Base-by-base conservation (phyloP, 2,888 invertebrate species). In the Agapostemon virescens region DNA sequence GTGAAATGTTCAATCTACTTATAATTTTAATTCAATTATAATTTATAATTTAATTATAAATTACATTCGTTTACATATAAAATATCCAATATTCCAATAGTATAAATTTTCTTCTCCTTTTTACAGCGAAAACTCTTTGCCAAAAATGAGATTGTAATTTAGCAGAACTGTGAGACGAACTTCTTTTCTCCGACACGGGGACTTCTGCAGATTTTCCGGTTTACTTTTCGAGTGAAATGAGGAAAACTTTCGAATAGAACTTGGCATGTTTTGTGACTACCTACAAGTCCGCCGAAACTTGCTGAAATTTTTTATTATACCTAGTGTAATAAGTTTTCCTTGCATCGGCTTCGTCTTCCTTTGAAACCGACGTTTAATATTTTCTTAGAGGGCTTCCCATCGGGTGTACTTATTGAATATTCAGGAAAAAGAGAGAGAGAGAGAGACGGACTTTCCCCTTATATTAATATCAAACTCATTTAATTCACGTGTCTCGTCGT, bases 211-310 rank as follows among this genome's bases (percentile, higher is more conserved):
- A 71, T 77, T 77, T 75, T 33, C 67, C 49, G 23, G 66, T 71
- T 67, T 63, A 70, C 73, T 72, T 81, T 66, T 68, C n/a, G 33
- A 73, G 77, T 40, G 70, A 77, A 77, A 76, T 33, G 70, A 71
- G 82, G 49, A 69, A 81, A 82, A 81, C 72, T 82, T 82, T 58
- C 33, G 63, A 58, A 82, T 26, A 55, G 52, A 71, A 73, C 52
- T 26, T 45, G 55, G n/a, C 15, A 38, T 74, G 77, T 82, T 82
- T 71, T 69, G 55, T 52, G 82, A 74, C 52, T 40, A 61, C 52
- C 73, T 17, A n/a, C 45, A 63, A 66, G 69, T 63, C 63, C n/a
- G n/a, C 40, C 40, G 33, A 66, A 68, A 71, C 40, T 77, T 66
- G 30, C 38, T 30, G n/a, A 64, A 74, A 74, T 68, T 74, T 82